Percentiles rank a stretch among this genome's conserved stretches.
phyloP scores from a whole-genome alignment of 2,888 invertebrate genomes.

The Unio pictorum region DNA sequence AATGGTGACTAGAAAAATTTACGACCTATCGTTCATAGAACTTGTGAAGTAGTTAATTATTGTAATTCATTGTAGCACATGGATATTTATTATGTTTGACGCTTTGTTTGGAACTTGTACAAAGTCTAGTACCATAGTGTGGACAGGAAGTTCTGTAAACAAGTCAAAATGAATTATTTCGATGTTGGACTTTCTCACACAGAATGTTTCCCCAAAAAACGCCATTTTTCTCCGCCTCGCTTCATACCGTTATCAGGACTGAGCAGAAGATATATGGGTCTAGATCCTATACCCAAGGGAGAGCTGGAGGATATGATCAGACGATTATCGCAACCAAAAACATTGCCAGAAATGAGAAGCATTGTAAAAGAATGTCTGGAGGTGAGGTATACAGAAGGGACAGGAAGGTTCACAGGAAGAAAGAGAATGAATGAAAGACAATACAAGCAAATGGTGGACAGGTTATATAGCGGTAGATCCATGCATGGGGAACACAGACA shows the following conservation, averaged over 20 bases:
- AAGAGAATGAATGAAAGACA: conserved; percentile 29
- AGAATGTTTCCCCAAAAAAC: conserved; percentile 27
- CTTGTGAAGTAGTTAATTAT: too few relatives aligned
- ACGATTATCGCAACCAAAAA: conserved; percentile 36
- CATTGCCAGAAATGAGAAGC: conserved; percentile 3
- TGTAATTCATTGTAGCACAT: too few relatives aligned
- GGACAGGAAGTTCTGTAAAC: too few relatives aligned
- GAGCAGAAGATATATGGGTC: conserved; percentile 36
- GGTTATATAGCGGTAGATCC: conserved; percentile 20
- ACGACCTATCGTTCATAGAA: too few relatives aligned
- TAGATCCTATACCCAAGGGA: conserved; percentile 27
- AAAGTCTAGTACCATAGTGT: too few relatives aligned
- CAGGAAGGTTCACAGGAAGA: conserved; percentile 26
- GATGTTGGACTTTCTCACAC: conserved; percentile 42
- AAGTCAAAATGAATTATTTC: conserved; percentile 35
- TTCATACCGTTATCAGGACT: conserved; percentile 37
- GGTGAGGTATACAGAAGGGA: conserved; percentile 10
- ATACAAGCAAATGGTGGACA: conserved; percentile 30
- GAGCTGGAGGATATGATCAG: conserved; percentile 23
- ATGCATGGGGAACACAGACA: not conserved
- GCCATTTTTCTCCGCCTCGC: conserved; percentile 30
- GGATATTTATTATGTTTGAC: too few relatives aligned
- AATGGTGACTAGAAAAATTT: too few relatives aligned
- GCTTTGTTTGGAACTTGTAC: too few relatives aligned
- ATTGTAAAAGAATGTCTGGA: conserved; percentile 7